Evolutionary conservation across 2,797 vertebrate species (phyloP), one percentile per base, ranked within the genome.

Genomic region (Eupleurogrammus muticus): DNA sequence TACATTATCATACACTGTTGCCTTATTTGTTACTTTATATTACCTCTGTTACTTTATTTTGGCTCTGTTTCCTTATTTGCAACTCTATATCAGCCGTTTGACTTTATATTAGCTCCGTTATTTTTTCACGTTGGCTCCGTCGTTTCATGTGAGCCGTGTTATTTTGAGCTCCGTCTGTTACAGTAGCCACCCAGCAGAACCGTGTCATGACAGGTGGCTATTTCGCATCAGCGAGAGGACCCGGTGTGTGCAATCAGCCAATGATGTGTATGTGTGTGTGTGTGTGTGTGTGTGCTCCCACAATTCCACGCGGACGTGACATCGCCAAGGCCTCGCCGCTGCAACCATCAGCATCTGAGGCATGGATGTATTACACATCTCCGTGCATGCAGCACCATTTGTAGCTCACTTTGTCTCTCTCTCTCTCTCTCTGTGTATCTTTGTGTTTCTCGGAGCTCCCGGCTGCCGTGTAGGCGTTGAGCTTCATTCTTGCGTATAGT

Each of bases 401-500:
- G 6, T 52, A 21, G 48, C 23, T 24, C 54, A 19, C 9, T 42
- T 46, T 49, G 24, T 40, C 35, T 70, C 13, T 17, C 0, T 42
- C 1, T 42, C 40, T 58, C 0, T 42, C 1, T 42, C 40, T 58
- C 32, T 53, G n/a, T n/a, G n/a, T n/a, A n/a, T n/a, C 50, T 65
- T 10, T 52, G 13, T 44, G 14, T 68, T 17, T 68, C 46, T 61
- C 64, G 36, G 64, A 62, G 71, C 60, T 75, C 69, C 19, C 35
- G 42, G 38, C 34, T 66, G 52, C 38, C 17, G 76, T 57, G 82
- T 80, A 61, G 81, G 87, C 54, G 70, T 74, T 32, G 24, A 66
- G 79, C 72, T 82, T n/a, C 58, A 40, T 67, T 82, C 48, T 59
- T 36, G 49, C 28, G 14, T 69, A 64, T 79, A 11, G 82, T 85